Conservation (phyloP, 1,140 invertebrate genomes). For the Chymomyza costata region DNA sequence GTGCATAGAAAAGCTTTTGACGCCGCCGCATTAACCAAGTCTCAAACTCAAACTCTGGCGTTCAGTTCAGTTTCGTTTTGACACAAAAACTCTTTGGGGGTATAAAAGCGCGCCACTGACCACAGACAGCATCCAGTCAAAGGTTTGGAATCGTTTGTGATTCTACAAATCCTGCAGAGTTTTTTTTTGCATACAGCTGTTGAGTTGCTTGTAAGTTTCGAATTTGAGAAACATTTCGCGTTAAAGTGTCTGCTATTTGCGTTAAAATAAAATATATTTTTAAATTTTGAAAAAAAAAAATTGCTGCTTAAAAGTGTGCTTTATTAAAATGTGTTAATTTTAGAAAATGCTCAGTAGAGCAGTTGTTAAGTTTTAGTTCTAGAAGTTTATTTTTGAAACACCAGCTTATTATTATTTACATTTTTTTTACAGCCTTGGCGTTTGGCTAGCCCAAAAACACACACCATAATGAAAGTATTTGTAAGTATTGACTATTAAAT, state of each 20-base stretch:
- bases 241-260: conserved; percentile 7
- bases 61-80: conserved; percentile 70
- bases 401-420: conserved; percentile 36
- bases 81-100: conserved; percentile 76
- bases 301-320: neutral
- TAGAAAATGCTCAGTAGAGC: neutral
- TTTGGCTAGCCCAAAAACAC: conserved; percentile 43
- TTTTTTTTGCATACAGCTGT: conserved; percentile 34
- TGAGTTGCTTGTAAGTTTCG: conserved; percentile 60
- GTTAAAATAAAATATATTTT: neutral
- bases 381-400: conserved; percentile 15
- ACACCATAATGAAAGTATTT: conserved; percentile 70
- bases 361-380: too few relatives aligned
- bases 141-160: conserved; percentile 75
- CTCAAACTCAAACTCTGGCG: conserved; percentile 36
- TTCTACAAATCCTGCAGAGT: conserved; percentile 72
- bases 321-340: neutral
- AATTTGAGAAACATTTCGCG: too few relatives aligned
- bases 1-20: conserved; percentile 48
- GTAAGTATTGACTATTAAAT: conserved; percentile 57
- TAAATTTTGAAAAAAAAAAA: conserved; percentile 1
- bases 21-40: conserved; percentile 13
- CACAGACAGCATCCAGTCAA: conserved; percentile 82
- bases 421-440: conserved; percentile 47
- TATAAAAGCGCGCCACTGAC: conserved; percentile 80